Conservation (phyloP, 2,888 invertebrate species). For the Hedychridium roseum region DNA sequence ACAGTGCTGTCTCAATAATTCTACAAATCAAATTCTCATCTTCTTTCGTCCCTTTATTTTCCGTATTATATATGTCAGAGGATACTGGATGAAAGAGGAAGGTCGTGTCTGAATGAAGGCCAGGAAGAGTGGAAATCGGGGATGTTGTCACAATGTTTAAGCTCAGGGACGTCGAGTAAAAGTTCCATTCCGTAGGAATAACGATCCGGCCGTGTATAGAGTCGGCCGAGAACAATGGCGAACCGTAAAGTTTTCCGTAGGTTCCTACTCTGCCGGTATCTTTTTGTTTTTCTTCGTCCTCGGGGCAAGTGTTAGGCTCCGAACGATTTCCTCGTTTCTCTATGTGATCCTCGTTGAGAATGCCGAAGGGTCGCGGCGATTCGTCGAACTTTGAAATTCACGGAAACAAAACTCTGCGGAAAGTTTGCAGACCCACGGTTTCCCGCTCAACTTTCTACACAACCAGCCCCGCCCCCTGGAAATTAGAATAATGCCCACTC, state of each 20-base stretch:
- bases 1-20: not conserved
- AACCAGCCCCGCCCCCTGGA: no score
- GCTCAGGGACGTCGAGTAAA: no score
- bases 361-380: conserved; percentile 1
- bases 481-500: no score
- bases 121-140: no score
- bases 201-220: not conserved
- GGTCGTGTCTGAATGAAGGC: no score
- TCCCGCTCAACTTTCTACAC: conserved; percentile 6
- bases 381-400: conserved; percentile 19
- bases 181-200: not conserved
- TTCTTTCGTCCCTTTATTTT: not conserved
- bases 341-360: conserved; percentile 23
- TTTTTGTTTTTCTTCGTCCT: not conserved
- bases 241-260: not conserved
- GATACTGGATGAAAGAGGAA: not conserved
- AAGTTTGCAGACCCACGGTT: conserved; percentile 10
- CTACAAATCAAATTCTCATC: not conserved
- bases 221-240: conserved; percentile 1
- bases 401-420: conserved; percentile 4
- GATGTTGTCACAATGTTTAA: no score
- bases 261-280: conserved; percentile 4
- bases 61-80: not conserved
- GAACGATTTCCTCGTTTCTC: conserved; percentile 17
- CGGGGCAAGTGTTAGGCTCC: conserved; percentile 9